Percentiles rank a stretch among this genome's conserved stretches.
These are phyloP conservation scores for Lithobates sylvaticus DNA, from an alignment of 2,797 vertebrate species.

Conservation along the genomic window DNA sequence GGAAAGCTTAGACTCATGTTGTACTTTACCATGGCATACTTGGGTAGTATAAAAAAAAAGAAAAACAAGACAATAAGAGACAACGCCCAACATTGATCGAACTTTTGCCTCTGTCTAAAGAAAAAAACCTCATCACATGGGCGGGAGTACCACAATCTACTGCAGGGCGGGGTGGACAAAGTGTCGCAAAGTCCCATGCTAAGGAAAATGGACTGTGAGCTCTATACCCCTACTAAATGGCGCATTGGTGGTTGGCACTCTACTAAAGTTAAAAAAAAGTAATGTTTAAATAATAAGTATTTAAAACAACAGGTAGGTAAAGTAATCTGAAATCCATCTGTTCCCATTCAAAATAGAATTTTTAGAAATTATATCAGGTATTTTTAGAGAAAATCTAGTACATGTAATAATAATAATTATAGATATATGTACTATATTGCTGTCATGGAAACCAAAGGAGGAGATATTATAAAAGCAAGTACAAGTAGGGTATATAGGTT, in stretches of 20 bases:
- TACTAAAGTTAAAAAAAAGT: not conserved
- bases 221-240: not conserved
- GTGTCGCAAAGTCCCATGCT: not conserved
- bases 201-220: not conserved
- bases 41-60: not conserved
- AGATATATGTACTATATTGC: not conserved
- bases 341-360: not conserved
- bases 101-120: not conserved
- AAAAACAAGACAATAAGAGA: not conserved
- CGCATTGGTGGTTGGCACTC: not conserved
- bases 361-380: not conserved
- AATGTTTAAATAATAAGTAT: not conserved
- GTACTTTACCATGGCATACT: not conserved
- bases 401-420: not conserved
- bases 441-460: not conserved
- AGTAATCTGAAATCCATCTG: not conserved
- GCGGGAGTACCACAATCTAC: constrained; percentile 11
- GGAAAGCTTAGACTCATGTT: too few species aligned
- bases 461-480: not conserved
- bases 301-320: not conserved
- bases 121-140: constrained; percentile 10
- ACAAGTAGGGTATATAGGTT: not conserved
- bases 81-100: constrained; percentile 30
- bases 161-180: constrained; percentile 13
- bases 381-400: not conserved